These are phyloP conservation scores for Verasper variegatus DNA, from an alignment of 2,113 vertebrate species.

Conservation along the genomic window DNA sequence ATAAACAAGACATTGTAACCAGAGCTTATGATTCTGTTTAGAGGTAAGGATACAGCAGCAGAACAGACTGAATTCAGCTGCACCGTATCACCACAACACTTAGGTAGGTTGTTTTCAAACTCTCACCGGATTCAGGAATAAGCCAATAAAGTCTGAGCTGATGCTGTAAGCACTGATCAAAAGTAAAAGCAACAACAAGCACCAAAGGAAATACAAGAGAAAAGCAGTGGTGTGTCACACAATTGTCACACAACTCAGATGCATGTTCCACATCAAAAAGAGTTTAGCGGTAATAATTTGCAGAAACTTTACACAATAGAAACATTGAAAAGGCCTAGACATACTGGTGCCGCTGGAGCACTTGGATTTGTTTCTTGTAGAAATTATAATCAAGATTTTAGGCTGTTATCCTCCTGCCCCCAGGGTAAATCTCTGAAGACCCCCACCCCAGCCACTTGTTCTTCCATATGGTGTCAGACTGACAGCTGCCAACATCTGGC, in stretches of 20 bases:
- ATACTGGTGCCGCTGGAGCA: neutral
- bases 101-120: neutral
- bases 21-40: neutral
- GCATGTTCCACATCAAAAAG: neutral
- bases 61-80: neutral
- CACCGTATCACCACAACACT: neutral
- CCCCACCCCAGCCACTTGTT: constrained; percentile 47
- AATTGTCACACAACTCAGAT: neutral
- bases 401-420: neutral
- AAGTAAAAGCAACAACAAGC: no score
- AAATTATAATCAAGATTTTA: neutral
- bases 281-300: neutral
- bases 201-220: neutral
- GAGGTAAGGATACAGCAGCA: neutral
- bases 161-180: no score
- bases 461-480: constrained; percentile 21
- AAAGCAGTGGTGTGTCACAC: neutral
- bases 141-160: neutral
- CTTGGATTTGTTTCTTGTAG: neutral
- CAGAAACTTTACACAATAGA: neutral
- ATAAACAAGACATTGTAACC: neutral
- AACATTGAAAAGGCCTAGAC: neutral
- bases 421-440: neutral
- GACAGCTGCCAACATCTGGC: constrained; percentile 54
- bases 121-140: neutral